Evolutionary conservation across 2,888 invertebrate species (phyloP), one percentile per base, ranked within the genome.

Genomic region (Apamea sordens): DNA sequence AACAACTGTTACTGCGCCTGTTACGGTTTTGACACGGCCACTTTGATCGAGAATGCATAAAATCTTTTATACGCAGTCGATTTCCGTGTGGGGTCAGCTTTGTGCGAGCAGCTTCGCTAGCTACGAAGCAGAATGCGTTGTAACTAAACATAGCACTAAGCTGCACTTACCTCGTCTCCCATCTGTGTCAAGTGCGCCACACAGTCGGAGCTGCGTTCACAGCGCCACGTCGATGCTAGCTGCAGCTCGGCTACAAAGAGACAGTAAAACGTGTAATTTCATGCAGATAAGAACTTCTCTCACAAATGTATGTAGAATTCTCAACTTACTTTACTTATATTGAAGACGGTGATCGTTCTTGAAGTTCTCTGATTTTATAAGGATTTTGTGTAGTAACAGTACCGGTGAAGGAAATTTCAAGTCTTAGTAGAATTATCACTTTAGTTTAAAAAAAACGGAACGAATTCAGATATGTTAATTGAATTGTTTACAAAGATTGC

Each of bases 111-210:
- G 61, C 50, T 73, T 47, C 18, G 75, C 82, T 71, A 63, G 73
- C 77, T 77, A 44, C 15, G 24, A 53, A 56, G 84, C 82, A 87
- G 88, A 91, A 90, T 91, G 93, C 92, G 92, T 90, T 89, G 86
- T 73, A 82, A 84, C 89, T 91, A 89, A 89, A 90, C 86, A 86
- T 83, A 83, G 83, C 80, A 72, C 77, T 82, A 74, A 85, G 86
- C 77, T 86, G 83, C 86, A 82, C 86, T 86, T 82, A 87, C 90
- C 89, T 89, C 84, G 86, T 83, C 89, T 87, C 76, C 77, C 77
- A 89, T 86, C 80, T 89, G 85, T 89, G 91, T 90, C 90, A 89
- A 89, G 91, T 85, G 86, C 67, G 69, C 77, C 74, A 80, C 76
- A 86, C 76, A 86, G 84, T 88, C 84, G 82, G 88, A 88, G 82